Evolutionary conservation across 2,888 invertebrate genomes (phyloP), one percentile per base, ranked within the genome.

Genomic region (Pristionchus fissidentatus): DNA sequence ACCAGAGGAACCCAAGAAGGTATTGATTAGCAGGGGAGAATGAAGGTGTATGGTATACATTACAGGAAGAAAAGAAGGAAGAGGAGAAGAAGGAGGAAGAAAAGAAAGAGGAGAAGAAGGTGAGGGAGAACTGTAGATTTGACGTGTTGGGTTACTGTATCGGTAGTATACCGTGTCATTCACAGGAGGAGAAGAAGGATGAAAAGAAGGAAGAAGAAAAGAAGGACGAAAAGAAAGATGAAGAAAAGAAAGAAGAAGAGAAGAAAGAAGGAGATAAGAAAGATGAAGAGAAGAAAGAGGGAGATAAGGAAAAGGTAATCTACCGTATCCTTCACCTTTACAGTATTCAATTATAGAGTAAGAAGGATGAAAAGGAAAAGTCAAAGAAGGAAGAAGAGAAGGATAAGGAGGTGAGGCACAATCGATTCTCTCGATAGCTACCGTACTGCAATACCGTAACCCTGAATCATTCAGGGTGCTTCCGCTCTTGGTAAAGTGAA

Each of bases 321-420:
- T 15, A 75, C 1, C 13, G 43, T 19, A 35, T 13, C 26, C 5
- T 2, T 19, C 8, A 41, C 43, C 2, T 4, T 13, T 10, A 32
- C 26, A 49, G 38, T 8, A 22, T 29, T 29, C 3, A 32, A 77
- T 29, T 22, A 22, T 22, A 49, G 49, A 49, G 49, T 43, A 75
- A 52, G 77, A 35, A 77, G 32, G 52, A 77, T 35, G 49, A 32
- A 1, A 52, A 75, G 66, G 66, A 70, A 41, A 70, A 70, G 38
- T 70, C 70, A 26, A 70, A 70, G 70, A 70, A 70, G 70, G 77
- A 77, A 19, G 73, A 46, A 43, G 43, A 43, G 43, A 73, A 46
- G 73, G 3, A 95, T 41, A 86, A 84, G 78, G 90, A 91, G n/a
- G 87, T 84, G 41, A 85, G 78, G 70, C 89, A 85, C 26, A 66